These are phyloP conservation scores for Theristicus caerulescens DNA, from an alignment of 2,113 vertebrate species.

Conservation along the genomic window DNA sequence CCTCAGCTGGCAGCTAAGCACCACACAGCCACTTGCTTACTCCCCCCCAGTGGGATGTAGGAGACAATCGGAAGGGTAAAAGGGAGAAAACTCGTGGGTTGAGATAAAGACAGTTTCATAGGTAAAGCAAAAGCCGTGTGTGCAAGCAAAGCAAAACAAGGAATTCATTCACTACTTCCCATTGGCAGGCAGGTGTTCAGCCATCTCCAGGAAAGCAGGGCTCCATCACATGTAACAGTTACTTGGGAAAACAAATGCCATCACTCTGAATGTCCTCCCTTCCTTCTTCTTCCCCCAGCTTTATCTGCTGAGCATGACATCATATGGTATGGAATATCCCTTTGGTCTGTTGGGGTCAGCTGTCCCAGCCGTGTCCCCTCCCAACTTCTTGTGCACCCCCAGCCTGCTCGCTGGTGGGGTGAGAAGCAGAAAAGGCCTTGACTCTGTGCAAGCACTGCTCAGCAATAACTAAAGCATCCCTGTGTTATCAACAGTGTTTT, in stretches of 20 bases:
- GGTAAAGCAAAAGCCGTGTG: not conserved
- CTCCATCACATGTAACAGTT: not conserved
- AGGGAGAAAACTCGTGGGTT: not conserved
- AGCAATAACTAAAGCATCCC: not conserved
- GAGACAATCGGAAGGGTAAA: not conserved
- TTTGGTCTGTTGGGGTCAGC: not conserved
- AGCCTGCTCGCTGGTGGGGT: not conserved
- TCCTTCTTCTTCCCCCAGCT: not conserved
- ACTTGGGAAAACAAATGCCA: not conserved
- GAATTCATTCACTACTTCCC: not conserved
- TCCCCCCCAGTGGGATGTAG: too few species aligned
- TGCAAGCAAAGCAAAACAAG: not conserved
- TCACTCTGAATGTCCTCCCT: not conserved
- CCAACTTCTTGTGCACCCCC: too few species aligned
- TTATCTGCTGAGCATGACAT: not conserved
- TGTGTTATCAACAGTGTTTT: not conserved
- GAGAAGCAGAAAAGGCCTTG: not conserved
- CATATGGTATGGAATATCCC: not conserved
- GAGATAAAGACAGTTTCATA: not conserved
- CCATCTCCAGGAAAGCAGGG: not conserved
- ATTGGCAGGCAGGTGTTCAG: not conserved
- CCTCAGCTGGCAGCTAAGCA: not conserved
- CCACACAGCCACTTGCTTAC: not conserved
- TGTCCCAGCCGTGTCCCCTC: not conserved
- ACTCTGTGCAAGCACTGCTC: not conserved